Percentiles rank a stretch among this genome's conserved stretches.
Conservation (phyloP, 2,888 invertebrate genomes). For the Odontocolon sp. region DNA sequence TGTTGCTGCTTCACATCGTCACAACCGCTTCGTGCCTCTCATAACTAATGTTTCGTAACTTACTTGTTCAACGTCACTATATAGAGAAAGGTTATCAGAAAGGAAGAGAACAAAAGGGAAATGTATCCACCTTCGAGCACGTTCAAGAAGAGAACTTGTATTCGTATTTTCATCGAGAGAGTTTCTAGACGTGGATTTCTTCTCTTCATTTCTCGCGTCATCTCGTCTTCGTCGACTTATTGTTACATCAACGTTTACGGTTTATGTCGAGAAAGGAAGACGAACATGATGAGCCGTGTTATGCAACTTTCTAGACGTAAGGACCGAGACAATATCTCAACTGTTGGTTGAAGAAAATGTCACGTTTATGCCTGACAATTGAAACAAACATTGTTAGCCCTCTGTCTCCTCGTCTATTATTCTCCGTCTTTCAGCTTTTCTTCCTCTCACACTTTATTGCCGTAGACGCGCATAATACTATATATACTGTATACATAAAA, state of each 20-base stretch:
- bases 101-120: not conserved
- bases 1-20: not conserved
- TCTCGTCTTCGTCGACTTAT: not conserved
- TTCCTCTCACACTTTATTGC: too few species aligned
- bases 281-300: not conserved
- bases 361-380: not conserved
- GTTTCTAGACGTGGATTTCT: not conserved
- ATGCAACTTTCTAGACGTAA: slow-evolving; percentile 13
- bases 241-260: not conserved
- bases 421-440: too few species aligned
- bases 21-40: not conserved
- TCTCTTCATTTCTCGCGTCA: not conserved
- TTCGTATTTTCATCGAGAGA: not conserved
- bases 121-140: not conserved
- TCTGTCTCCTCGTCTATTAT: too few species aligned
- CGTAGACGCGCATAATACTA: too few species aligned
- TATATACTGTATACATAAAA: too few species aligned
- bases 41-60: slow-evolving; percentile 16
- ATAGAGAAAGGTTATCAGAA: not conserved
- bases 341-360: not conserved
- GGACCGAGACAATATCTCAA: not conserved
- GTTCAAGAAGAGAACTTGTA: not conserved
- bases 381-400: not conserved
- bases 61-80: slow-evolving; percentile 4
- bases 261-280: not conserved